Conservation (phyloP, 1,140 invertebrate genomes). For the Drosophila rufa region DNA sequence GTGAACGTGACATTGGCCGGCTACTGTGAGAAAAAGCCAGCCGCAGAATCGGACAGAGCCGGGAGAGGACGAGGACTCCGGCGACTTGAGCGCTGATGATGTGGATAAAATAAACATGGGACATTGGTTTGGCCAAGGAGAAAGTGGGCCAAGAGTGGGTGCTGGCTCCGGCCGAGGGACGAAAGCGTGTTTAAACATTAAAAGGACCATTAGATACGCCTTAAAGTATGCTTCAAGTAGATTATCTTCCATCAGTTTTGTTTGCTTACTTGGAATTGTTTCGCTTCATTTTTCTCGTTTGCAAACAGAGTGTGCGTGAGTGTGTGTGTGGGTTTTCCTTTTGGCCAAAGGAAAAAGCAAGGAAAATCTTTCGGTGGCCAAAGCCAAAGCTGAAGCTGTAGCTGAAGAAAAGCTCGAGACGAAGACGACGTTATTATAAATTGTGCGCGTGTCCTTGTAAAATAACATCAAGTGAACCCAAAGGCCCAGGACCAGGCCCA, state of each 20-base stretch:
- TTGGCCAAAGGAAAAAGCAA: slow-evolving; percentile 39
- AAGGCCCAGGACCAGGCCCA: slow-evolving; percentile 34
- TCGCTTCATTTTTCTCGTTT: slow-evolving; percentile 83
- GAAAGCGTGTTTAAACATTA: slow-evolving; percentile 84
- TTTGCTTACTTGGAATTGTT: slow-evolving; percentile 83
- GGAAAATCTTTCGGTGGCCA: slow-evolving; percentile 28
- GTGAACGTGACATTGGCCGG: slow-evolving; percentile 46
- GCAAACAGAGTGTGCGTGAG: slow-evolving; percentile 53
- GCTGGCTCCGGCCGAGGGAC: neutral
- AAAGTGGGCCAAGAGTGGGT: neutral
- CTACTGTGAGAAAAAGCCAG: slow-evolving; percentile 49
- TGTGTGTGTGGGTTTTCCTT: slow-evolving; percentile 40
- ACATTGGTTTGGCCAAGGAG: slow-evolving; percentile 65
- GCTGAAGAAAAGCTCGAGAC: slow-evolving; percentile 13
- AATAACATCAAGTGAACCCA: slow-evolving; percentile 78
- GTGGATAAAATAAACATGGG: slow-evolving; percentile 83
- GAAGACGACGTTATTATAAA: slow-evolving; percentile 74
- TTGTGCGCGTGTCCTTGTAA: slow-evolving; percentile 82
- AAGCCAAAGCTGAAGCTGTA: slow-evolving; percentile 18
- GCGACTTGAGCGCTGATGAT: slow-evolving; percentile 74
- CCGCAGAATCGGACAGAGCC: slow-evolving; percentile 27
- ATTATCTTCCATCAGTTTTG: slow-evolving; percentile 85
- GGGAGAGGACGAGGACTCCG: slow-evolving; percentile 5
- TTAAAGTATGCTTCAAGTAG: slow-evolving; percentile 85
- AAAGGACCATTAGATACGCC: slow-evolving; percentile 84